Evolutionary conservation across 1,140 invertebrate species (phyloP), one percentile per base, ranked within the genome.

Genomic region (Euwallacea fornicatus): DNA sequence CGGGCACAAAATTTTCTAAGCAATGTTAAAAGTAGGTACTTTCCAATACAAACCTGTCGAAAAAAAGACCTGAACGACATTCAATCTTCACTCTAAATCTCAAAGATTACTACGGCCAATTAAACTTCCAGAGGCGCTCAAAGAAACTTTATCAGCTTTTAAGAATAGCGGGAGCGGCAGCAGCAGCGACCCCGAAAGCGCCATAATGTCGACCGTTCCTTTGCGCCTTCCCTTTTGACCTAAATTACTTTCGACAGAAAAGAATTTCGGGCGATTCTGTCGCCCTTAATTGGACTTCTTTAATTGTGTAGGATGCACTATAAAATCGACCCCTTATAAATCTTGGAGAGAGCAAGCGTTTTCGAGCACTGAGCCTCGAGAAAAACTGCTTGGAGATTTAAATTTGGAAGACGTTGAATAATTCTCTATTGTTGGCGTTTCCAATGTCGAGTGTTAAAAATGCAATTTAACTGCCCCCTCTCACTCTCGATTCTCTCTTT

Each of bases 241-340:
- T 41, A 50, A 70, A 70, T 70, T 70, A 42, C 59, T 70, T 70
- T 64, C 68, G 68, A 70, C 68, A 58, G 61, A 63, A 70, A 70
- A 70, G 68, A 64, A 70, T 70, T 64, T 69, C 66, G 21, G 61
- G 50, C 68, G 56, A 70, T 69, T 69, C 56, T 63, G 68, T 70
- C 68, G 47, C 68, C 68, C 50, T 70, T 70, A 70, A 70, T 70
- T 70, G 68, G 68, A 63, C 68, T 58, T 64, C 60, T 70, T 70
- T 70, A 70, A 70, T 70, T 70, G 68, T 64, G 53, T 70, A 56
- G 60, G 68, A 66, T 66, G 64, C 64, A 66, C 64, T 66, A 44
- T 54, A 42, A 61, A 69, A 69, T 69, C 15, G 46, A 10, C 46
- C 66, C 21, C 56, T 69, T 42, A 69, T 69, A 69, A 69, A 66